Evolutionary conservation across 1,140 invertebrate species (phyloP), one percentile per base, ranked within the genome.

Genomic region (Drosophila nannoptera): DNA sequence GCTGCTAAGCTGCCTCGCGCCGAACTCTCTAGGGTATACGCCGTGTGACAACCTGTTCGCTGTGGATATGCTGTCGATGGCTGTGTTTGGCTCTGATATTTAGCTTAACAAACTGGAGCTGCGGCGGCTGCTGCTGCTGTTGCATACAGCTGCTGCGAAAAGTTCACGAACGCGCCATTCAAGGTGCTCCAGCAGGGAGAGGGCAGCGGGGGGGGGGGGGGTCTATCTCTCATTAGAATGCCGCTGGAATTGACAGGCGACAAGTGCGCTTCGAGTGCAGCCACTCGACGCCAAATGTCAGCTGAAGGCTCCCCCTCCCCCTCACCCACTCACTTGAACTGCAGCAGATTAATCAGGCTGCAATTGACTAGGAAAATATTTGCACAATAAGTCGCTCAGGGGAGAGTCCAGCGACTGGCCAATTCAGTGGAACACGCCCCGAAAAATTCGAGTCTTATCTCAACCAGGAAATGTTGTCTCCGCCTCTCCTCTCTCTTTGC

Each of bases 391-490:
- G 72, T 78, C 42, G 75, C 46, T 36, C 42, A 32, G 50, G 12
- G 50, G 53, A 38, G 29, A 36, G 35, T 11, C 36, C 14, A 29
- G 12, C 32, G 38, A 45, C 53, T 45, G 53, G 33, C 40, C 61
- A 69, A 45, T 60, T 58, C 40, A 50, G 59, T 59, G 73, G 14
- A 67, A 58, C 78, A 81, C 78, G 64, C 78, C 22, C 78, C 75
- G 14, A 46, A 68, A 66, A 68, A 66, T 35, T 36, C 43, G 66
- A 69, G n/a, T 35, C 67, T 81, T 86, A 86, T 86, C 81, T 66
- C 42, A 32, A 86, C 81, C 81, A 86, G 81, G 81, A 86, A 86
- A 46, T 45, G 50, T 33, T 71, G 67, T 69, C 84, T 82, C 75
- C 67, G 0, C n/a, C 29, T 12, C 12, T 11, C n/a, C 29, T 12